These are phyloP conservation scores for Myioborus melanocephalus DNA, from an alignment of 2,797 vertebrate genomes.

Conservation along the genomic window DNA sequence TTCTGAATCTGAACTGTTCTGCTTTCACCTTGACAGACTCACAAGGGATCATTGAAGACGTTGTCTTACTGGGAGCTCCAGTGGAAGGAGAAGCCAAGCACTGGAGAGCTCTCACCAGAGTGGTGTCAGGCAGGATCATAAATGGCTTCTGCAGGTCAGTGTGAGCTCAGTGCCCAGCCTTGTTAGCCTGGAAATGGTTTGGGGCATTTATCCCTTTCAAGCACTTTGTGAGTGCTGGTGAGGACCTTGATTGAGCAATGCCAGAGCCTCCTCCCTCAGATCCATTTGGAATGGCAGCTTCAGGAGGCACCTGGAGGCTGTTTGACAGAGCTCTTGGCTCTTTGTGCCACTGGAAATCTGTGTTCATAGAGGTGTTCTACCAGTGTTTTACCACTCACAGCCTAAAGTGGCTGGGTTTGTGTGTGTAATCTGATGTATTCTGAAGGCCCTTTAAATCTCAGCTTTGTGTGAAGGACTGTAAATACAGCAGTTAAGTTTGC, in stretches of 20 bases:
- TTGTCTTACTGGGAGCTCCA: conserved; percentile 90
- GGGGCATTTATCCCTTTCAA: not conserved
- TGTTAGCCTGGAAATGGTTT: not conserved
- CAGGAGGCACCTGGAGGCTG: not conserved
- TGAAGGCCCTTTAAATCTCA: not conserved
- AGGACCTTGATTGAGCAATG: not conserved
- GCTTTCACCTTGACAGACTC: conserved; percentile 74
- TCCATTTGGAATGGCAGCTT: not conserved
- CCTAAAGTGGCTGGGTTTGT: not conserved
- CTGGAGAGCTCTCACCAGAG: conserved; percentile 85
- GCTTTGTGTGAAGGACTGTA: not conserved
- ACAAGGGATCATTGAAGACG: conserved; percentile 92
- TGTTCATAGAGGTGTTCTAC: not conserved
- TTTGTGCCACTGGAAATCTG: not conserved
- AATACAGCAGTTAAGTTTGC: not conserved
- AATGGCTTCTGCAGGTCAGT: conserved; percentile 94
- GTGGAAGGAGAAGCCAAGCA: conserved; percentile 90
- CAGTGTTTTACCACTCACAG: not conserved
- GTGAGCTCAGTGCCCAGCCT: not conserved
- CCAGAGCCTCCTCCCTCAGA: not conserved
- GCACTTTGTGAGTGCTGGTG: not conserved
- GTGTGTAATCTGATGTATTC: not conserved
- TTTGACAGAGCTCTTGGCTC: not conserved
- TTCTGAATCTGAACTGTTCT: not conserved
- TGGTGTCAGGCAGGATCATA: conserved; percentile 92